phyloP scores from a whole-genome alignment of 1,140 invertebrate genomes.

The Matsumurasca onukii region DNA sequence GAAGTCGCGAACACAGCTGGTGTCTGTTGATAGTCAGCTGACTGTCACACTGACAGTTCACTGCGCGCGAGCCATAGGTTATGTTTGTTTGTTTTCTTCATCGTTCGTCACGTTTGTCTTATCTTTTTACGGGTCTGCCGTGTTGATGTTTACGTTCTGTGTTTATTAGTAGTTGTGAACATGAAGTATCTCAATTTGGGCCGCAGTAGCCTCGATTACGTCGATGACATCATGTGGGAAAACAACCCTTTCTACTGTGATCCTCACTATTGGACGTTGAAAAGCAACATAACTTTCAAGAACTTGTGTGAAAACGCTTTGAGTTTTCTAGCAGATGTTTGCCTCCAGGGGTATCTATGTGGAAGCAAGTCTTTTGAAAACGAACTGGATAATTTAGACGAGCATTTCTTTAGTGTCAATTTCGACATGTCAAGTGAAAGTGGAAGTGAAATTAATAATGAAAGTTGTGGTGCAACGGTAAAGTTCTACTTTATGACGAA shows the following conservation, averaged over 20 bases:
- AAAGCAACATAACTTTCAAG: neutral
- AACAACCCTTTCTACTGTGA: constrained; percentile 9
- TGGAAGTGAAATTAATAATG: no score
- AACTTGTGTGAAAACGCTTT: constrained; percentile 3
- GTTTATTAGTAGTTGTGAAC: neutral
- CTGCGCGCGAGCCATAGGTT: neutral
- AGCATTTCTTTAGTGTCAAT: neutral
- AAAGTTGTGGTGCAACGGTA: no score
- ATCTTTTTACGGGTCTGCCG: no score
- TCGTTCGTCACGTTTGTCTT: no score
- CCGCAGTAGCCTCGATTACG: neutral
- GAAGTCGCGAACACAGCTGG: neutral
- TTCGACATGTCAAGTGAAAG: neutral
- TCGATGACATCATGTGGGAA: neutral
- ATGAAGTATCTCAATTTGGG: neutral
- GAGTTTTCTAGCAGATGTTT: neutral
- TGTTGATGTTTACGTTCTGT: neutral
- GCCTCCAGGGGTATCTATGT: neutral
- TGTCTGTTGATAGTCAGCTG: neutral
- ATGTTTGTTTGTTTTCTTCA: neutral
- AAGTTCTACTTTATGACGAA: no score
- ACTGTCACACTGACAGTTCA: neutral
- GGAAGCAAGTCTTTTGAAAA: neutral
- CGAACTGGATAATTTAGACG: neutral
- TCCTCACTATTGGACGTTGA: neutral